A percentile compares a stretch with the other conserved stretches of the same genome.
phyloP scores from a whole-genome alignment of 2,888 invertebrate species.

The Ichneumoninae sp. region DNA sequence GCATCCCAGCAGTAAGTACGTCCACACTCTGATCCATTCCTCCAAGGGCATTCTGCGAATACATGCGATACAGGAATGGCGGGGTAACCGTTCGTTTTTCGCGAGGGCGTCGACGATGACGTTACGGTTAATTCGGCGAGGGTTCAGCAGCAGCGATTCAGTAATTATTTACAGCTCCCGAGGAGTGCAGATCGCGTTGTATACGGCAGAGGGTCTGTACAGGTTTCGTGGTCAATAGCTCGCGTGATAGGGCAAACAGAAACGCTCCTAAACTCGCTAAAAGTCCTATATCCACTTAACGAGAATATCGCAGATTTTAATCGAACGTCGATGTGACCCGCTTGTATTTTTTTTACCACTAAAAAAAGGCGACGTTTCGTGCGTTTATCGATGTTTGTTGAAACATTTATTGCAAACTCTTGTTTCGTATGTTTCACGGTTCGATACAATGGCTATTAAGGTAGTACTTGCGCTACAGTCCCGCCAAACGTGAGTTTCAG shows the following conservation, averaged over 20 bases:
- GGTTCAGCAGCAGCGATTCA: constrained; percentile 30
- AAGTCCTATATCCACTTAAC: constrained; percentile 52
- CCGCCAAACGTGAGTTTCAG: too few relatives aligned
- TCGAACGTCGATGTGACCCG: not conserved
- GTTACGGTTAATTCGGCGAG: constrained; percentile 30
- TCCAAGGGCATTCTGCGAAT: constrained; percentile 81
- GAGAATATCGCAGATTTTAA: constrained; percentile 42
- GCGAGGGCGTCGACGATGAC: constrained; percentile 52
- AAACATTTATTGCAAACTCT: not conserved
- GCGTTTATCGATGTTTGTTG: not conserved
- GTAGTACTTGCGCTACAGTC: too few relatives aligned
- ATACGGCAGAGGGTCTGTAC: constrained; percentile 11
- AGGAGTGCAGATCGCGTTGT: constrained; percentile 10
- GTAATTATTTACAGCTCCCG: constrained; percentile 61
- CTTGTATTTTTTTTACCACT: constrained; percentile 1
- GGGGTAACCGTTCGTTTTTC: constrained; percentile 41
- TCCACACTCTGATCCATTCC: constrained; percentile 81
- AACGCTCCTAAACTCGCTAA: constrained; percentile 4
- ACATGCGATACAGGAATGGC: constrained; percentile 31
- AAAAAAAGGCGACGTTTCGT: not conserved
- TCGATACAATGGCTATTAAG: not conserved
- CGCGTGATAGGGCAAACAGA: constrained; percentile 70
- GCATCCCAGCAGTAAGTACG: constrained; percentile 76
- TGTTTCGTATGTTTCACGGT: not conserved
- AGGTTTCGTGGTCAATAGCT: constrained; percentile 63